Conservation (phyloP, 1,140 invertebrate species). For the Pseudobourletiella spinata region DNA sequence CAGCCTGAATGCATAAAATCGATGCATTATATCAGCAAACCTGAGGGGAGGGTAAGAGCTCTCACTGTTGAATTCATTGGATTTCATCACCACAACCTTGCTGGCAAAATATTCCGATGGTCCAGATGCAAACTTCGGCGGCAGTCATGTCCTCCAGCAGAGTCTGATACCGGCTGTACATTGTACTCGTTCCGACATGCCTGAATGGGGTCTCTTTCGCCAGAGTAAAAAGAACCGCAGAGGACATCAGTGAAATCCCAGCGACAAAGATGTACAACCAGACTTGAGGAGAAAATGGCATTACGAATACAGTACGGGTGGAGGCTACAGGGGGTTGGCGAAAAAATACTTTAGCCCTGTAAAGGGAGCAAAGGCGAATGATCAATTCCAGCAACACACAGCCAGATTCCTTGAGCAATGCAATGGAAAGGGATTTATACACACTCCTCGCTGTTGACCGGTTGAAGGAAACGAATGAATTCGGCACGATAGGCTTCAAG, state of each 20-base stretch:
- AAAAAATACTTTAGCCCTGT: background rate
- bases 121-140: background rate
- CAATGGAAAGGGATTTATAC: no score
- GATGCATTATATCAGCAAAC: background rate
- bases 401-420: no score
- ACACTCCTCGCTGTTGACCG: background rate
- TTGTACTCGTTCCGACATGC: background rate
- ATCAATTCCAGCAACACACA: no score
- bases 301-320: background rate
- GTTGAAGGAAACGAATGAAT: background rate
- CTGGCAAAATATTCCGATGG: background rate
- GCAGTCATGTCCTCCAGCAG: background rate
- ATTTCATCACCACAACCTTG: constrained; percentile 2
- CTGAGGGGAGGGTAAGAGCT: no score
- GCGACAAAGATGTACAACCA: background rate
- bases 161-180: background rate
- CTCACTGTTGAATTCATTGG: background rate
- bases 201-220: no score
- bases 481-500: background rate
- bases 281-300: background rate
- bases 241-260: no score
- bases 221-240: no score
- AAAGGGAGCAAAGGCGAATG: background rate
- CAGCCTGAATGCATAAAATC: background rate
- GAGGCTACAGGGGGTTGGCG: background rate